Conservation (phyloP, 2,797 vertebrate species). For the Sebastes minor region DNA sequence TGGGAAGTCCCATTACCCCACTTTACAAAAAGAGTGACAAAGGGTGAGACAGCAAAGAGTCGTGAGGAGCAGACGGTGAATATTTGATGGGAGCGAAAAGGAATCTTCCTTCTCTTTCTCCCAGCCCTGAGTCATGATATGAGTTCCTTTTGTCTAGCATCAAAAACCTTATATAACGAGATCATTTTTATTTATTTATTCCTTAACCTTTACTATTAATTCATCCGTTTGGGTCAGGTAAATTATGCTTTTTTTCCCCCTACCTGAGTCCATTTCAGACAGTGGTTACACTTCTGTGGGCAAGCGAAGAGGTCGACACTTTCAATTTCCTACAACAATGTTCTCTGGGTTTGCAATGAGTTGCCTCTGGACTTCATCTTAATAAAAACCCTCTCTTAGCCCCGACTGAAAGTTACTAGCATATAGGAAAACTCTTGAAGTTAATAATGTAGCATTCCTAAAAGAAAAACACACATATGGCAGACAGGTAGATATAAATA, state of each 20-base stretch:
- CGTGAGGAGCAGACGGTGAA: conserved; percentile 20
- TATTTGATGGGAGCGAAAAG: conserved; percentile 30
- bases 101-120: background rate
- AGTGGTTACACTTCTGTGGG: conserved; percentile 11
- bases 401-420: background rate
- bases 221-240: conserved; percentile 1
- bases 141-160: conserved; percentile 1
- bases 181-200: conserved; percentile 30
- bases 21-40: conserved; percentile 10
- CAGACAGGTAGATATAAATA: background rate
- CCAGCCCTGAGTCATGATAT: background rate
- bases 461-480: background rate
- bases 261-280: background rate
- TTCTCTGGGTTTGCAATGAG: conserved; percentile 16
- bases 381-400: conserved; percentile 1
- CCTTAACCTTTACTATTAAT: conserved; percentile 11
- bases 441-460: background rate
- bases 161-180: background rate
- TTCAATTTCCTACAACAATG: conserved; percentile 27
- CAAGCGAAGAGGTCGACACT: conserved; percentile 22
- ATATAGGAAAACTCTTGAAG: background rate
- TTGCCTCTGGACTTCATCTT: conserved; percentile 7
- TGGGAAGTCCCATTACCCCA: background rate
- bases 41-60: conserved; percentile 15
- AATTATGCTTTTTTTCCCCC: background rate